Base-by-base conservation (phyloP, 2,888 invertebrate species). In the Myopa testacea region DNA sequence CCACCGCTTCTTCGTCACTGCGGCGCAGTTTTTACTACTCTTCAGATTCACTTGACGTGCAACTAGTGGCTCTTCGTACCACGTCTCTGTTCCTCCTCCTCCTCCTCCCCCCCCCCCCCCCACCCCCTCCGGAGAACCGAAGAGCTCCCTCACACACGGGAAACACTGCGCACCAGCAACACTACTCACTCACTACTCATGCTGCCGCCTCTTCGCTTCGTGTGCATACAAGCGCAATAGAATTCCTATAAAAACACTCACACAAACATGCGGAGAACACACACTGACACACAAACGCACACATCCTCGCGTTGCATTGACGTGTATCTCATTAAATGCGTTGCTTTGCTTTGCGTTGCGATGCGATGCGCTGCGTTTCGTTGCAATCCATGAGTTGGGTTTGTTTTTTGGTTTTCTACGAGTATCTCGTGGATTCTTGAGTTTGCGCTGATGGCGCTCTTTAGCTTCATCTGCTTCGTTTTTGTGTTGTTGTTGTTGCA, bases 381-480 rank as follows among this genome's bases (percentile, higher is more conserved):
- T 34, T 75, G 65, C 72, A 60, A 38, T 72, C 58, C 37, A 58
- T 40, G 19, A 19, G 60, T 37, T 19, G 70, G 52, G 34, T 70
- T 55, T 37, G 52, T 52, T 55, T 52, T 7, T 34, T 70, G 26
- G 8, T 14, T 52, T 52, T 12, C 10, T 34, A 37, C 37, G 26
- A 12, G 10, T 70, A 12, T 34, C 19, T 60, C 4, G 60, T 62
- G 62, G 26, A 62, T 62, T 62, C 62, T 75, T 19, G 74, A 75
- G 74, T 75, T 65, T 75, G 74, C 74, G 74, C 74, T 65, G 65
- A 75, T 75, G 74, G 75, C 60, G 69, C 69, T 75, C 60, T 14
- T 68, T 58, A 26, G 75, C 34, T 16, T 16, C 74, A 7, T 65
- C 50, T 62, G 71, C 67, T 67, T 40, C 67, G 72, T 72, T 77